Conservation (phyloP, 2,113 vertebrate species). For the Callorhinus ursinus region DNA sequence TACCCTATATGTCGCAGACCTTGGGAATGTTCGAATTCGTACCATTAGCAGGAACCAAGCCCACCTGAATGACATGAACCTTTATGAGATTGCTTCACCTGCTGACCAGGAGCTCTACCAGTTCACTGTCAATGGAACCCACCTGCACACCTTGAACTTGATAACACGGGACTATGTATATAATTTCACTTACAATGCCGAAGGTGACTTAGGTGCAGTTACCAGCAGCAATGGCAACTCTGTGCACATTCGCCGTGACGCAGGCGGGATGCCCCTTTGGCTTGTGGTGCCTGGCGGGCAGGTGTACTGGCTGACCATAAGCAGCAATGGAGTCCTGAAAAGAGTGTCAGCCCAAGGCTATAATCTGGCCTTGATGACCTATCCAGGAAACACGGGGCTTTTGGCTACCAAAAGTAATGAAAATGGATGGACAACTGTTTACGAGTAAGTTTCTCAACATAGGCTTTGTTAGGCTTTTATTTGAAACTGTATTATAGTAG, state of each 20-base stretch:
- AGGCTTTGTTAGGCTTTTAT: conserved; percentile 41
- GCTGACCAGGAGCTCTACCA: conserved; percentile 97
- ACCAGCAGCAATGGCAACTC: conserved; percentile 90
- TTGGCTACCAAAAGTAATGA: conserved; percentile 97
- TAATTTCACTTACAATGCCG: conserved; percentile 94
- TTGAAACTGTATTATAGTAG: conserved; percentile 21
- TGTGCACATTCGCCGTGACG: conserved; percentile 93
- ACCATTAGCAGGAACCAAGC: conserved; percentile 93
- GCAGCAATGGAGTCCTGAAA: conserved; percentile 95
- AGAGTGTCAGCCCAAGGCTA: conserved; percentile 96
- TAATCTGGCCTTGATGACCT: conserved; percentile 96
- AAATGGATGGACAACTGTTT: conserved; percentile 98
- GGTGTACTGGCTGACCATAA: conserved; percentile 96
- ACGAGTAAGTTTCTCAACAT: conserved; percentile 91
- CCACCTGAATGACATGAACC: conserved; percentile 87
- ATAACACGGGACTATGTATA: conserved; percentile 96
- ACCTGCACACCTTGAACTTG: conserved; percentile 95
- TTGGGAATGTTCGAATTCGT: conserved; percentile 96
- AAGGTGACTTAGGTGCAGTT: conserved; percentile 90
- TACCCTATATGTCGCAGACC: conserved; percentile 95
- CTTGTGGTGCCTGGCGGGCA: conserved; percentile 94
- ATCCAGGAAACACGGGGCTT: conserved; percentile 95
- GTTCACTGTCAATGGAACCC: conserved; percentile 95
- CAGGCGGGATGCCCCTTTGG: conserved; percentile 94
- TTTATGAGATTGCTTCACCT: conserved; percentile 95